Percentiles rank a stretch among this genome's conserved stretches.
These are phyloP conservation scores for Hippocampus kuda DNA, from an alignment of 2,797 vertebrate genomes.

Conservation along the genomic window DNA sequence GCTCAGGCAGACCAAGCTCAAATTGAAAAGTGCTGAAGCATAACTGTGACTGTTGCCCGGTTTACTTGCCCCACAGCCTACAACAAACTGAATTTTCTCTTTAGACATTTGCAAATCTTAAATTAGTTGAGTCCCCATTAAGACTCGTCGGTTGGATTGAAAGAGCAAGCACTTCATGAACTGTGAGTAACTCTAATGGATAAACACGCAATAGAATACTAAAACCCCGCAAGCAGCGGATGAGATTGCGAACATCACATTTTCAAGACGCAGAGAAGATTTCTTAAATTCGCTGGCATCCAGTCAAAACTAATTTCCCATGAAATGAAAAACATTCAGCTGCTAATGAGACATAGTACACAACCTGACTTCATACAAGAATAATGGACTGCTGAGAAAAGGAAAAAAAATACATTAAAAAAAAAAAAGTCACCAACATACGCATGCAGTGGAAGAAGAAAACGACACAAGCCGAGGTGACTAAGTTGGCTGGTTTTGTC, in stretches of 20 bases:
- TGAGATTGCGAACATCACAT: neutral
- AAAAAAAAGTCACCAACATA: neutral
- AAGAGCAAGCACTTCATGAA: neutral
- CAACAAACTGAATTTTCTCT: conserved; percentile 61
- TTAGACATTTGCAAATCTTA: conserved; percentile 12
- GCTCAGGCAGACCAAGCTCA: conserved; percentile 52
- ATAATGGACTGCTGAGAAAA: neutral
- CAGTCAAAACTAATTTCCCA: conserved; percentile 27
- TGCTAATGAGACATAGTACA: conserved; percentile 31
- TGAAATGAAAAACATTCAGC: conserved; percentile 3
- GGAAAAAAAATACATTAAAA: too few relatives aligned
- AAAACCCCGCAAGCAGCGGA: neutral
- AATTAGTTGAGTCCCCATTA: neutral
- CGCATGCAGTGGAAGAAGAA: neutral
- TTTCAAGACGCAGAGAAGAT: neutral
- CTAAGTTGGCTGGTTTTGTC: too few relatives aligned
- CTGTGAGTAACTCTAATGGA: neutral
- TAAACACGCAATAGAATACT: neutral
- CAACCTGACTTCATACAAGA: conserved; percentile 2
- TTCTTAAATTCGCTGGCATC: conserved; percentile 12
- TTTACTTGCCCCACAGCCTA: conserved; percentile 47
- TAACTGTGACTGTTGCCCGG: conserved; percentile 61
- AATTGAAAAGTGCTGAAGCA: conserved; percentile 70
- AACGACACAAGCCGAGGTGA: too few relatives aligned
- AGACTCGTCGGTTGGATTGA: neutral